phyloP scores from a whole-genome alignment of 2,888 invertebrate genomes.

The Pycnomerus fuliginosus region DNA sequence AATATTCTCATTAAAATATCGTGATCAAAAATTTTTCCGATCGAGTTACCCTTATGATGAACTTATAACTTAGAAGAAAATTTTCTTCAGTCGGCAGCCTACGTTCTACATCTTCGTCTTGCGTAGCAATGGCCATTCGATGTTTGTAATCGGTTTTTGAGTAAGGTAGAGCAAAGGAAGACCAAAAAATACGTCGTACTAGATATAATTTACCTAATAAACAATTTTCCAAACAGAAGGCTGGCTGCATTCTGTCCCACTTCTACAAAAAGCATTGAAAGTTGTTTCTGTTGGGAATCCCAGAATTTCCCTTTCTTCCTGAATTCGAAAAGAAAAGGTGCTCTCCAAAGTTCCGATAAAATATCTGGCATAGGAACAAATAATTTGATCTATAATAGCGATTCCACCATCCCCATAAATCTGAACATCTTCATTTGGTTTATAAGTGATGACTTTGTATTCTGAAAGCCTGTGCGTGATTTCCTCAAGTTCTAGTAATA shows the following conservation, averaged over 20 bases:
- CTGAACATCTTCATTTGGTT: conserved; percentile 55
- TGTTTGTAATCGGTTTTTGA: too few species aligned
- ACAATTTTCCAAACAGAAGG: conserved; percentile 78
- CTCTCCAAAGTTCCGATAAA: conserved; percentile 94
- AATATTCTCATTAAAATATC: too few species aligned
- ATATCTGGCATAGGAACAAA: conserved; percentile 83
- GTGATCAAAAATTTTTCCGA: too few species aligned
- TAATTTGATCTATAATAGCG: conserved; percentile 94
- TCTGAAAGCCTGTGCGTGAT: conserved; percentile 50
- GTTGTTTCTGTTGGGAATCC: conserved; percentile 80
- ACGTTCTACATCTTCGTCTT: too few species aligned
- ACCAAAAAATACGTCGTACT: too few species aligned
- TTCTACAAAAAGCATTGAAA: conserved; percentile 83
- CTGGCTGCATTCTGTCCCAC: conserved; percentile 64
- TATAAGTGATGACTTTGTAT: conserved; percentile 48
- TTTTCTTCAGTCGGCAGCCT: too few species aligned
- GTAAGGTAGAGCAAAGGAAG: too few species aligned
- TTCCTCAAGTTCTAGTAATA: conserved; percentile 54
- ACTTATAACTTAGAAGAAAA: too few species aligned
- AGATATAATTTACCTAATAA: conserved; percentile 52
- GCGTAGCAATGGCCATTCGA: too few species aligned
- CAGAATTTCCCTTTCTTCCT: conserved; percentile 95
- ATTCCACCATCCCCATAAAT: conserved; percentile 77
- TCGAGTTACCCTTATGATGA: too few species aligned
- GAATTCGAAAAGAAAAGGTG: conserved; percentile 94